Conservation (phyloP, 2,797 vertebrate genomes). For the Pyrocephalus nanus region DNA sequence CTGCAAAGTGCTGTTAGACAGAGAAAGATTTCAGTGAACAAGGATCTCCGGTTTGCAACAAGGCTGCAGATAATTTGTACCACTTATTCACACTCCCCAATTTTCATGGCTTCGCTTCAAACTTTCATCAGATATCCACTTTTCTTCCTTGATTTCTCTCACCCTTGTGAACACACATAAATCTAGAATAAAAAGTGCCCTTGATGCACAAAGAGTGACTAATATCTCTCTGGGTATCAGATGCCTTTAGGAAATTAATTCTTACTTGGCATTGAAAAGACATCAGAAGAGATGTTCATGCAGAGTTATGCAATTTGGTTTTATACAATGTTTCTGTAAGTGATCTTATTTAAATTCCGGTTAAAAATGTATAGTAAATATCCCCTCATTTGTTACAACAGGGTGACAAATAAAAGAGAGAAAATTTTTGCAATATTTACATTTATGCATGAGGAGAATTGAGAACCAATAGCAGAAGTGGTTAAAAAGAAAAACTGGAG, state of each 20-base stretch:
- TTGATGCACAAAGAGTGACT: constrained; percentile 16
- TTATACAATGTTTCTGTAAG: background rate
- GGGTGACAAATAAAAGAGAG: background rate
- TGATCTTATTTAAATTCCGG: background rate
- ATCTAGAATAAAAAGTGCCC: background rate
- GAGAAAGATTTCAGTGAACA: background rate
- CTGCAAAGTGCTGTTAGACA: background rate
- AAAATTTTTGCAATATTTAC: background rate
- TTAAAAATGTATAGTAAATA: background rate
- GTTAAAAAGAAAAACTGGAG: background rate
- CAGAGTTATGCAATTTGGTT: background rate
- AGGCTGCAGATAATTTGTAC: background rate
- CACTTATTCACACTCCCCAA: background rate
- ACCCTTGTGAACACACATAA: background rate
- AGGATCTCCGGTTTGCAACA: background rate
- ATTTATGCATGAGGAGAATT: background rate
- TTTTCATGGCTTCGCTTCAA: constrained; percentile 2
- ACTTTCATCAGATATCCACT: background rate
- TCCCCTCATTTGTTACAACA: background rate
- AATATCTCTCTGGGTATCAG: constrained; percentile 1
- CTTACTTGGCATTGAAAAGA: constrained; percentile 25
- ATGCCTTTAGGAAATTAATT: constrained; percentile 43
- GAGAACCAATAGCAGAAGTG: background rate
- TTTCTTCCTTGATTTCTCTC: constrained; percentile 5
- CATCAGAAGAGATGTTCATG: background rate